phyloP scores from a whole-genome alignment of 1,140 invertebrate genomes.

The Lepidotrigona ventralis region DNA sequence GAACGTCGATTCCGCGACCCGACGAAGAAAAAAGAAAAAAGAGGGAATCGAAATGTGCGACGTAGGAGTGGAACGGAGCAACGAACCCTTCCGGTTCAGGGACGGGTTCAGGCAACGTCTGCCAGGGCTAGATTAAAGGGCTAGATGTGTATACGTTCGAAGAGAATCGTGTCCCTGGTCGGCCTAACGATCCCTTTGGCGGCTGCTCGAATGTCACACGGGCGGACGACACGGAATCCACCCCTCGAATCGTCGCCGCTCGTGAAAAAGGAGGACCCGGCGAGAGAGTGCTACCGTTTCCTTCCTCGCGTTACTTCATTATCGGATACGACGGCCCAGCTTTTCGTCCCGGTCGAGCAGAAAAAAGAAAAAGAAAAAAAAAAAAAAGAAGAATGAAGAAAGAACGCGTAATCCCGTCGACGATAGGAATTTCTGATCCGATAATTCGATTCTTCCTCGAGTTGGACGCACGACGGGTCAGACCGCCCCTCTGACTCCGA shows the following conservation, averaged over 20 bases:
- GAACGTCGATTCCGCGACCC: no score
- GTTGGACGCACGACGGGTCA: no score
- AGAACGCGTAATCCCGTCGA: not conserved
- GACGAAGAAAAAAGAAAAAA: no score
- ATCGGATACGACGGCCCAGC: slow-evolving; percentile 56
- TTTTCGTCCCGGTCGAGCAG: not conserved
- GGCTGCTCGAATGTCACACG: slow-evolving; percentile 63
- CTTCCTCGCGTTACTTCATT: slow-evolving; percentile 63
- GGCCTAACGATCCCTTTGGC: slow-evolving; percentile 64
- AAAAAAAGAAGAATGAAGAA: no score
- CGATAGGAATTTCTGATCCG: slow-evolving; percentile 14
- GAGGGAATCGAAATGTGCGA: not conserved
- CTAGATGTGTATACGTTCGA: slow-evolving; percentile 39
- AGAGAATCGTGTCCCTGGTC: slow-evolving; percentile 46
- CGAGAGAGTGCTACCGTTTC: slow-evolving; percentile 27
- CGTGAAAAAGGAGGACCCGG: slow-evolving; percentile 36
- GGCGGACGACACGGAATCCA: slow-evolving; percentile 26
- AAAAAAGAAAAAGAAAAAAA: not conserved
- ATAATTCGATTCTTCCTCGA: slow-evolving; percentile 25
- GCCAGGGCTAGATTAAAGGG: slow-evolving; percentile 48
- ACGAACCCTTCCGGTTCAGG: not conserved
- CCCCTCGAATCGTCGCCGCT: slow-evolving; percentile 40
- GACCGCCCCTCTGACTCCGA: not conserved
- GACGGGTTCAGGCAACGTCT: not conserved
- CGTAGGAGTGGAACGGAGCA: not conserved